Evolutionary conservation across 2,113 vertebrate species (phyloP).

Genomic region (Brachyistius frenatus): DNA sequence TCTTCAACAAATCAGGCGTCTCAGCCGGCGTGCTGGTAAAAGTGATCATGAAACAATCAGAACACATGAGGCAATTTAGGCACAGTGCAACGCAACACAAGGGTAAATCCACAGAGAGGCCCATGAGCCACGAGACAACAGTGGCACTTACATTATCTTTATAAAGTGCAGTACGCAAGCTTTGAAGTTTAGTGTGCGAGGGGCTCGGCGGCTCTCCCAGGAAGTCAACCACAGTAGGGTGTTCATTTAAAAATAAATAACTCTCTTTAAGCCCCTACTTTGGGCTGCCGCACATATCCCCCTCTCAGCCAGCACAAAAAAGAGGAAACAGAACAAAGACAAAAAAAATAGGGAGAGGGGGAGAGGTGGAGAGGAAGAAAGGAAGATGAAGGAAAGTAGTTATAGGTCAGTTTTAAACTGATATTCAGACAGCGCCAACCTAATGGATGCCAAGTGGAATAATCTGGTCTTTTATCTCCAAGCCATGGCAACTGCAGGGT

Average conservation of each 20-base stretch:
- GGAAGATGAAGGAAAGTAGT: constrained; percentile 63
- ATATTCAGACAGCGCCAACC: constrained; percentile 52
- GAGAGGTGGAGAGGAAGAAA: constrained; percentile 40
- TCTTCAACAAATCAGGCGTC: constrained; percentile 10
- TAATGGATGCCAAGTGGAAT: constrained; percentile 61
- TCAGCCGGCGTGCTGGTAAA: not conserved
- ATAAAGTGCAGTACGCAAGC: constrained; percentile 38
- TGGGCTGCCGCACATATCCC: constrained; percentile 51
- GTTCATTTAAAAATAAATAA: constrained; percentile 51
- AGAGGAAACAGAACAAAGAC: constrained; percentile 51
- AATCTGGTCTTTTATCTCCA: constrained; percentile 69
- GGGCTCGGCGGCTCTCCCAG: constrained; percentile 58
- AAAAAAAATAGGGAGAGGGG: constrained; percentile 27
- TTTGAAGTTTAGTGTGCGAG: constrained; percentile 66
- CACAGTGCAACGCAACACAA: not conserved
- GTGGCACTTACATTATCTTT: constrained; percentile 42
- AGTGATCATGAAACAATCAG: constrained; percentile 8
- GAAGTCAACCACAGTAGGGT: constrained; percentile 67
- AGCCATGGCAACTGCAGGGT: constrained; percentile 54
- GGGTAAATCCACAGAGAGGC: constrained; percentile 32
- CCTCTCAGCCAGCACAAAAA: constrained; percentile 45
- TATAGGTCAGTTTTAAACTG: constrained; percentile 65
- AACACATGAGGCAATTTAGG: not conserved
- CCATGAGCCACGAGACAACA: constrained; percentile 15
- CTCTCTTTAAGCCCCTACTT: constrained; percentile 51